Conservation (phyloP, 2,113 vertebrate genomes). For the Merops nubicus region DNA sequence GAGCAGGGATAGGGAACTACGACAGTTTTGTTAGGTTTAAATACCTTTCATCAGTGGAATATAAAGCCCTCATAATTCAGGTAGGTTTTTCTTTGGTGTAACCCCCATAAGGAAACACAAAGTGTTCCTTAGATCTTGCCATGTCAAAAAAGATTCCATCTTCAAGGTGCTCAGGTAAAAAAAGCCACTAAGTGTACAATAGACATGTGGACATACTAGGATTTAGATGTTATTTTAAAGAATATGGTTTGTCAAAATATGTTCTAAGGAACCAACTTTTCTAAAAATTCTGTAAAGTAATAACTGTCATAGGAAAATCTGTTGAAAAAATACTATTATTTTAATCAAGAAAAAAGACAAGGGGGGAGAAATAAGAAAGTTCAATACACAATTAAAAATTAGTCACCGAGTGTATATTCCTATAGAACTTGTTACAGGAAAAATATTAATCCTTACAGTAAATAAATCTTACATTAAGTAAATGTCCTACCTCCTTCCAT, state of each 20-base stretch:
- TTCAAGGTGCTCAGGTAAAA: background rate
- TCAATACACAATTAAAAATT: background rate
- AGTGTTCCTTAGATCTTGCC: background rate
- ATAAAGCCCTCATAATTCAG: background rate
- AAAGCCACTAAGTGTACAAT: background rate
- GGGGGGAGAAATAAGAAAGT: background rate
- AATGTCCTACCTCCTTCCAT: background rate
- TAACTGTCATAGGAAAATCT: background rate
- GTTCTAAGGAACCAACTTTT: background rate
- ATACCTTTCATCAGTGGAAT: background rate
- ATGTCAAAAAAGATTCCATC: background rate
- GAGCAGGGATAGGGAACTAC: background rate
- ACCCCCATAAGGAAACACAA: background rate
- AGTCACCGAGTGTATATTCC: background rate
- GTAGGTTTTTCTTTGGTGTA: background rate
- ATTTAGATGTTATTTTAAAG: background rate
- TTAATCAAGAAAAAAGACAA: background rate
- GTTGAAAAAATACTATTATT: background rate
- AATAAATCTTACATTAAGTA: background rate
- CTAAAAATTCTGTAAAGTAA: background rate
- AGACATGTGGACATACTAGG: background rate
- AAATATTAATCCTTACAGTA: background rate
- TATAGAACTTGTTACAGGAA: background rate
- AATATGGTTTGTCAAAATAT: background rate
- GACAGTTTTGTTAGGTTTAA: background rate